These are phyloP conservation scores for Hydroisotoma schaefferi DNA, from an alignment of 2,888 invertebrate species.

Conservation along the genomic window DNA sequence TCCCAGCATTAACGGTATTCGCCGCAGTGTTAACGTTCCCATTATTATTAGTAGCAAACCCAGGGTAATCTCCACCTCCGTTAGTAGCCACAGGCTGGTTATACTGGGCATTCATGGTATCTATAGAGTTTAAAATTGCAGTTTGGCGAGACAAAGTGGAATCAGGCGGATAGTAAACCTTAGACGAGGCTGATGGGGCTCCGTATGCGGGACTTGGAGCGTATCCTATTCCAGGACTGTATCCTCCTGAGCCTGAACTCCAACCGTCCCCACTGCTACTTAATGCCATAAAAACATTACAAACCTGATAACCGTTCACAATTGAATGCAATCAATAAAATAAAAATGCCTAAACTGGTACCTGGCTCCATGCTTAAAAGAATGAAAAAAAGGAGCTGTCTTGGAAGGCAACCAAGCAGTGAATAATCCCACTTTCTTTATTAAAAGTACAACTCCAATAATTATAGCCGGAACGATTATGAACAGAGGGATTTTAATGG, in stretches of 20 bases:
- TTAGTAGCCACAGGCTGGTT: background rate
- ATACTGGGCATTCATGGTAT: constrained; percentile 1
- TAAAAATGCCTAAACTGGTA: no score
- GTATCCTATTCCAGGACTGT: no score
- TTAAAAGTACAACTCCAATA: constrained; percentile 4
- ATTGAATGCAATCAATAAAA: no score
- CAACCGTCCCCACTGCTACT: constrained; percentile 3
- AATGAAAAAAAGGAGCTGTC: background rate
- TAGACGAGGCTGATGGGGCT: background rate
- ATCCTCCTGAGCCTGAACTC: constrained; percentile 1
- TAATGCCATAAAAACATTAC: background rate
- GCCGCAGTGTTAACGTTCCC: no score
- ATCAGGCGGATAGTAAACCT: background rate
- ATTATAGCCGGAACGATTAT: constrained; percentile 4
- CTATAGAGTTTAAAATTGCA: constrained; percentile 2
- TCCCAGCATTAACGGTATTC: no score
- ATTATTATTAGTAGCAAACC: background rate
- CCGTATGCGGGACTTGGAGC: constrained; percentile 8
- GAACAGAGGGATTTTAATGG: constrained; percentile 7
- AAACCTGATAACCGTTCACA: background rate
- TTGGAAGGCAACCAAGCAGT: background rate
- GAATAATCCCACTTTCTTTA: constrained; percentile 3
- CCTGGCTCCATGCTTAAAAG: constrained; percentile 1
- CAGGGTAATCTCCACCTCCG: background rate
- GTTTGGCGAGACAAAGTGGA: constrained; percentile 5